Conservation (phyloP, 1,140 invertebrate species). For the Polyergus mexicanus region DNA sequence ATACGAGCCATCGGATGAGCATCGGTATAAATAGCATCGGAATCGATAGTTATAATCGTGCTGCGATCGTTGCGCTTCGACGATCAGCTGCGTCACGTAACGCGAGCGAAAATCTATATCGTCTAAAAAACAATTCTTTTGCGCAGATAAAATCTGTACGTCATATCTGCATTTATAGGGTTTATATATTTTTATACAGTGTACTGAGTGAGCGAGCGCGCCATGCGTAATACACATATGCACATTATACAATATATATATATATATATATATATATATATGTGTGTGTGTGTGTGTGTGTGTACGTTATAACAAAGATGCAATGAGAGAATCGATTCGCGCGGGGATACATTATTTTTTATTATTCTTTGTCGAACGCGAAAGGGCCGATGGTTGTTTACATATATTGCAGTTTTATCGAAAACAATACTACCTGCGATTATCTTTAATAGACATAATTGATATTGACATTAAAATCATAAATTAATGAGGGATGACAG, state of each 20-base stretch:
- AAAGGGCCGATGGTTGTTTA: constrained; percentile 12
- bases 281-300: no score
- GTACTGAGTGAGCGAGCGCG: background rate
- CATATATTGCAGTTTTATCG: background rate
- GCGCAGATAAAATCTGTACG: constrained; percentile 41
- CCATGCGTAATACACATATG: no score
- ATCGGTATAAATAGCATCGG: constrained; percentile 25
- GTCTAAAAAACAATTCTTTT: constrained; percentile 48
- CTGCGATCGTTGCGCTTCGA: constrained; percentile 51
- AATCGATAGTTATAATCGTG: constrained; percentile 57
- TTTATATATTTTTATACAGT: constrained; percentile 32
- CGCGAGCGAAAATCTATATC: constrained; percentile 41
- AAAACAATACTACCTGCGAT: background rate
- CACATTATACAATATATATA: no score
- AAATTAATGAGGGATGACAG: constrained; percentile 27
- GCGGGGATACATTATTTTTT: background rate
- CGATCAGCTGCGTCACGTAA: constrained; percentile 37
- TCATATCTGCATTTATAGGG: constrained; percentile 41
- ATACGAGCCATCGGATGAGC: constrained; percentile 8
- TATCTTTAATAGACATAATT: background rate
- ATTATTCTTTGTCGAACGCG: background rate
- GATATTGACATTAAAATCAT: constrained; percentile 29
- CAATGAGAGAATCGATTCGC: constrained; percentile 38
- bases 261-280: no score
- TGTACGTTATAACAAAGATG: background rate